phyloP scores from a whole-genome alignment of 53 echinoderm and acorn worm species.

The Stichopus horrens region DNA sequence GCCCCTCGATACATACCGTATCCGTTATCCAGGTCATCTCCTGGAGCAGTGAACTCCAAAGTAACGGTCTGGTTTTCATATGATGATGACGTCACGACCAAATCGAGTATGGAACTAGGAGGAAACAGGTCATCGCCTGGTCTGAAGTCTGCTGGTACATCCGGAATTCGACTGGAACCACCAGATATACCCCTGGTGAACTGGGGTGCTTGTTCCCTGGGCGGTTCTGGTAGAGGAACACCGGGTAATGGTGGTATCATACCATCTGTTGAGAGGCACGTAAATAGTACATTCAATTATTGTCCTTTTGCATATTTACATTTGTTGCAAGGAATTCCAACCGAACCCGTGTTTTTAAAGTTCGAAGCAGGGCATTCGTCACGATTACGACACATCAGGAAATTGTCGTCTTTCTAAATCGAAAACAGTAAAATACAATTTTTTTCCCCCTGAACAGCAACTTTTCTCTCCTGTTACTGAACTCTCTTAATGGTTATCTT shows the following conservation, averaged over 20 bases:
- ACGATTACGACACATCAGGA: too few species aligned
- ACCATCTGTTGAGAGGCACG: slow-evolving; percentile 21
- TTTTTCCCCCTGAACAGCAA: too few species aligned
- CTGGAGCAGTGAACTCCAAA: slow-evolving; percentile 57
- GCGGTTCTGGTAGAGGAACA: slow-evolving; percentile 55
- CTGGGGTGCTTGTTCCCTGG: slow-evolving; percentile 47
- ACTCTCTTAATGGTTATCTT: too few species aligned
- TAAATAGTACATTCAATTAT: too few species aligned
- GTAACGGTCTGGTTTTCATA: slow-evolving; percentile 38
- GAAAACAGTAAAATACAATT: too few species aligned
- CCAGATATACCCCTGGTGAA: slow-evolving; percentile 65
- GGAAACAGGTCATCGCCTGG: slow-evolving; percentile 55
- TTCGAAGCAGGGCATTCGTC: too few species aligned
- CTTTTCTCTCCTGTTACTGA: too few species aligned
- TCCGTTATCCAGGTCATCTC: slow-evolving; percentile 65
- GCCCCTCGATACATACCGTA: slow-evolving; percentile 48
- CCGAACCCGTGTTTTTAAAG: too few species aligned
- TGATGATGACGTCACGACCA: slow-evolving; percentile 44
- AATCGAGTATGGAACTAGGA: slow-evolving; percentile 57
- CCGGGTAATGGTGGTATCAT: slow-evolving; percentile 42
- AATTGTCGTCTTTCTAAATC: too few species aligned
- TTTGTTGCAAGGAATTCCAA: too few species aligned
- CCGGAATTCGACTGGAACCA: slow-evolving; percentile 62
- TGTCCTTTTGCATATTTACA: too few species aligned
- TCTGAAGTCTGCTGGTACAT: slow-evolving; percentile 43